Evolutionary conservation across 2,113 vertebrate species (phyloP), one percentile per base, ranked within the genome.

Genomic region (Lethenteron camtschaticum): DNA sequence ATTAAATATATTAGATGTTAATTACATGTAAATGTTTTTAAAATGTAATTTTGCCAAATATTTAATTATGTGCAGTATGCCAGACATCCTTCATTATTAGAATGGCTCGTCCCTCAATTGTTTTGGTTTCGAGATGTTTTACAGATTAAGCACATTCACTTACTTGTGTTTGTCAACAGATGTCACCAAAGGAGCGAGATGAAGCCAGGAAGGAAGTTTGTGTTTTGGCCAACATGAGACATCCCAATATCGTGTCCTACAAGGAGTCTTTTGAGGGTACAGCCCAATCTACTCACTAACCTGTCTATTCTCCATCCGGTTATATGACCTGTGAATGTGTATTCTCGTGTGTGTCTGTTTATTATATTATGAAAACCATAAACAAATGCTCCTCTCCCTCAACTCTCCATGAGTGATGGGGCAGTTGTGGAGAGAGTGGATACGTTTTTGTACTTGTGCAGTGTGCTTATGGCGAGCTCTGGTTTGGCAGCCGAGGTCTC

Each of bases 251-350:
- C 74, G 87, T 99, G 58, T 83, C 92, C 70, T 99, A 97, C 41
- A 87, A 81, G 77, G 92, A 95, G 75, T 96, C 91, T 63, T 99
- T 99, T 85, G 89, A 99, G 90, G 92, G 94, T 96, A 41, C 41
- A 41, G 41, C 41, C 41, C 41, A 41, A 41, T 41, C 5, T 41
- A 41, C 41, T 41, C 41, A 6, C 41, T 41, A 41, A 41, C 41
- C 41, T 41, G 41, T 41, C 41, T 41, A 41, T 7, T 41, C 41
- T 41, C 41, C 41, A 41, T 41, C 41, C 41, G 6, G 41, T 66
- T 66, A 16, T 66, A 66, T 16, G n/a, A 16, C n/a, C 63, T 9
- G n/a, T 9, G 10, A 9, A 16, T 66, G n/a, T n/a, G 24, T 66
- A 66, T 24, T 1, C 9, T 66, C 9, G 24, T 66, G 63, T 2